Evolutionary conservation across 2,113 vertebrate genomes (phyloP).

Genomic region (Lagopus muta): DNA sequence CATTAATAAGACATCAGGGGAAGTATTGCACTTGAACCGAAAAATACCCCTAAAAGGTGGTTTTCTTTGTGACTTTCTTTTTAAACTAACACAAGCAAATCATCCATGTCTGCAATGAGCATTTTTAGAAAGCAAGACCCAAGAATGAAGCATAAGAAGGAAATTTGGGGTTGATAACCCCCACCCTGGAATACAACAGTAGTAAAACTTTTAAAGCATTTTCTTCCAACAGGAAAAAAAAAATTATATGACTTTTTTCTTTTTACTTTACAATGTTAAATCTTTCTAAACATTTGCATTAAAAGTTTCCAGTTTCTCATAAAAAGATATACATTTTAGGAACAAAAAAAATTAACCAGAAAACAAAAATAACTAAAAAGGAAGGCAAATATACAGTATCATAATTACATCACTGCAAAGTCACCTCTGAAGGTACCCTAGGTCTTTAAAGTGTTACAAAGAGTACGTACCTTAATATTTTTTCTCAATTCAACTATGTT

Average conservation of each 20-base stretch:
- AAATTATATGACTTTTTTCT: slow-evolving; percentile 68
- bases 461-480: slow-evolving; percentile 63
- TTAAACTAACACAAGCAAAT: slow-evolving; percentile 52
- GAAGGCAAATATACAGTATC: slow-evolving; percentile 74
- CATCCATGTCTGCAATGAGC: slow-evolving; percentile 49
- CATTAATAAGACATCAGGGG: slow-evolving; percentile 78
- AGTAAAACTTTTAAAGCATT: slow-evolving; percentile 79
- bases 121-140: slow-evolving; percentile 61
- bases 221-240: slow-evolving; percentile 70
- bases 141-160: slow-evolving; percentile 61
- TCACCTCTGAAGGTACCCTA: slow-evolving; percentile 70
- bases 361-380: slow-evolving; percentile 76
- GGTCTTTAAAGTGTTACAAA: slow-evolving; percentile 76
- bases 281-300: slow-evolving; percentile 76
- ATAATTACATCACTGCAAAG: slow-evolving; percentile 69
- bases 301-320: slow-evolving; percentile 74
- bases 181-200: slow-evolving; percentile 76
- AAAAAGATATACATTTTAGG: slow-evolving; percentile 77
- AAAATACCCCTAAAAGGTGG: slow-evolving; percentile 36
- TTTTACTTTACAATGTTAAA: slow-evolving; percentile 74
- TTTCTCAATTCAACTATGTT: slow-evolving; percentile 62
- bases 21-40: slow-evolving; percentile 86
- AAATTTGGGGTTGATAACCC: slow-evolving; percentile 55
- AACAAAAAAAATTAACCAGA: slow-evolving; percentile 74
- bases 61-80: slow-evolving; percentile 8